Percentiles rank a stretch among this genome's conserved stretches.
These are phyloP conservation scores for Cheilosia urbana DNA, from an alignment of 2,888 invertebrate genomes.

Conservation along the genomic window DNA sequence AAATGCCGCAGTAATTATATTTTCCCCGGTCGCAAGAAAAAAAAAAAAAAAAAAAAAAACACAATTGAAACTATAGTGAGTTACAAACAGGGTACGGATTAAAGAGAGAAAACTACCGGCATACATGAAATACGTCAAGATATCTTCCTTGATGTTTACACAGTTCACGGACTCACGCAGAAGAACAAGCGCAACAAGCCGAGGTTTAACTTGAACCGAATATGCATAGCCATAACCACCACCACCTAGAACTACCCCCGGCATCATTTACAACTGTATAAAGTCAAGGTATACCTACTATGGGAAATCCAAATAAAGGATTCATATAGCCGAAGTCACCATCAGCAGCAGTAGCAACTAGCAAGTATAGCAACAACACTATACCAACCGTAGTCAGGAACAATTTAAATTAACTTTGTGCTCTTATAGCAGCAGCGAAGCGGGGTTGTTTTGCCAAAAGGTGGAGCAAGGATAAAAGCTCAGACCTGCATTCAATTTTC, in stretches of 20 bases:
- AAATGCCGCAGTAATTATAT: conserved; percentile 58
- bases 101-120: conserved; percentile 18
- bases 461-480: conserved; percentile 43
- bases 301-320: conserved; percentile 34
- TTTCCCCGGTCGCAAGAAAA: conserved; percentile 21
- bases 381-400: conserved; percentile 20
- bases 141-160: conserved; percentile 3
- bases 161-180: not conserved
- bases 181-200: conserved; percentile 44
- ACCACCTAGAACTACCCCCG: not conserved
- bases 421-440: not conserved
- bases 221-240: conserved; percentile 14
- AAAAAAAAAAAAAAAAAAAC: conserved; percentile 1
- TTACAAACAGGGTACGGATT: not conserved
- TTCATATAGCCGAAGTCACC: conserved; percentile 12
- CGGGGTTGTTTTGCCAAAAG: conserved; percentile 26
- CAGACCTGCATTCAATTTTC: conserved; percentile 64
- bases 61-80: not conserved
- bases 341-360: not conserved
- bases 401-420: conserved; percentile 56
- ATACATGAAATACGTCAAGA: conserved; percentile 45
- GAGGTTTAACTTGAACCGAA: conserved; percentile 34
- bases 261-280: conserved; percentile 15
- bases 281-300: conserved; percentile 24
- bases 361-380: not conserved